phyloP scores from a whole-genome alignment of 2,888 invertebrate genomes.

The Conus canariensis region DNA sequence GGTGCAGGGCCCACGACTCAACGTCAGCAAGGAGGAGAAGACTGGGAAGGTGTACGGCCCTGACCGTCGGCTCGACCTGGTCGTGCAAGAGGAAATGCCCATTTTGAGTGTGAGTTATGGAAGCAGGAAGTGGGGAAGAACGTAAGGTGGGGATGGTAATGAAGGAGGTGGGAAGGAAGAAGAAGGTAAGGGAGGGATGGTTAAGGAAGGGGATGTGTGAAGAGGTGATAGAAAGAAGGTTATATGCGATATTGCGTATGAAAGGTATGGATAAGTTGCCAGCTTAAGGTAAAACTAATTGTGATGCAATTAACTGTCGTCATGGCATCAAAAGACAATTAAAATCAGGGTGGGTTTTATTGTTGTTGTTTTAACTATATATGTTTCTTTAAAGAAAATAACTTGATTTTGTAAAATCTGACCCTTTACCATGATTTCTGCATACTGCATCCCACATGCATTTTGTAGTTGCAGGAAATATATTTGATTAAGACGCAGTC shows the following conservation, averaged over 20 bases:
- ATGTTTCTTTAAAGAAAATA: too few relatives aligned
- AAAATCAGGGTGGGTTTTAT: too few relatives aligned
- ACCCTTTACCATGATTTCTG: too few relatives aligned
- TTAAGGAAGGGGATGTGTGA: background rate
- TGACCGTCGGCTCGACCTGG: slow-evolving; percentile 87
- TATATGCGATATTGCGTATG: background rate
- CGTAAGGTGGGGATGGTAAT: background rate
- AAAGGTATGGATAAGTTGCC: too few relatives aligned
- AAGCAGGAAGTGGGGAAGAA: background rate
- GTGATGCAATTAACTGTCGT: too few relatives aligned
- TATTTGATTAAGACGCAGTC: too few relatives aligned
- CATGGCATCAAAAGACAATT: too few relatives aligned
- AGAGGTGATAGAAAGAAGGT: background rate
- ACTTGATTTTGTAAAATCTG: too few relatives aligned
- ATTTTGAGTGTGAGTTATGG: slow-evolving; percentile 85
- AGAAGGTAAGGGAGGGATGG: background rate
- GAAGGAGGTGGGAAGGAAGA: background rate
- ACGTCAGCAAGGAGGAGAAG: slow-evolving; percentile 81
- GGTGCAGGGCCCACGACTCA: slow-evolving; percentile 82
- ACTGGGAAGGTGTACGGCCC: slow-evolving; percentile 81
- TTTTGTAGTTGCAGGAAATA: too few relatives aligned
- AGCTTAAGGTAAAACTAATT: too few relatives aligned
- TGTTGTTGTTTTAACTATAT: too few relatives aligned
- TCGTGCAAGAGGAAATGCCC: slow-evolving; percentile 89
- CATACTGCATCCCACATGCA: too few relatives aligned